These are phyloP conservation scores for Sylvicola cinctus DNA, from an alignment of 2,888 invertebrate species.

Conservation along the genomic window DNA sequence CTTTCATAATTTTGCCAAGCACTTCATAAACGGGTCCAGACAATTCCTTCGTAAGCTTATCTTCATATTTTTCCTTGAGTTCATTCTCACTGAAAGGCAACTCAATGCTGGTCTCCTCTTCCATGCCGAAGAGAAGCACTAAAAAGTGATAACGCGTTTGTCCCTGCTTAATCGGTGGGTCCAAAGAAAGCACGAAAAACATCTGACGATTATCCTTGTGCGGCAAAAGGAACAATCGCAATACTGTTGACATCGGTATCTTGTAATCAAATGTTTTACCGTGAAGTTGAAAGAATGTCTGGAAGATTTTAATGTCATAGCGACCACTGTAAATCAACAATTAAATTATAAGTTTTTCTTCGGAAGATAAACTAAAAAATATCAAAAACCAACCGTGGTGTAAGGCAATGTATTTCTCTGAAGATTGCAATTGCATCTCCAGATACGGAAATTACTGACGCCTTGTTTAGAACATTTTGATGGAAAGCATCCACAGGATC, in stretches of 20 bases:
- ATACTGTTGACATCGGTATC: slow-evolving; percentile 91
- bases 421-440: slow-evolving; percentile 97
- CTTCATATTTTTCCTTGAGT: slow-evolving; percentile 80
- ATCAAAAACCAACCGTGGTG: slow-evolving; percentile 53
- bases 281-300: slow-evolving; percentile 76
- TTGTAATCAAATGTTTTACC: slow-evolving; percentile 99
- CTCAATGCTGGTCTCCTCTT: slow-evolving; percentile 83
- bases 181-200: slow-evolving; percentile 93
- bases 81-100: slow-evolving; percentile 83
- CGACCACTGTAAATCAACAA: slow-evolving; percentile 26
- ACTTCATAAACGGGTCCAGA: slow-evolving; percentile 90
- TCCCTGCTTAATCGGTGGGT: slow-evolving; percentile 98
- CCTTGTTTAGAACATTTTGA: slow-evolving; percentile 89
- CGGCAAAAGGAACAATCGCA: slow-evolving; percentile 82
- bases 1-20: slow-evolving; percentile 90
- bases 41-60: slow-evolving; percentile 74
- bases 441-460: slow-evolving; percentile 91
- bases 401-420: slow-evolving; percentile 91
- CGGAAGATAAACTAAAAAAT: slow-evolving; percentile 4
- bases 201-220: slow-evolving; percentile 96
- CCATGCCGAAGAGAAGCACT: slow-evolving; percentile 82
- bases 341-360: slow-evolving; percentile 1
- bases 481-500: slow-evolving; percentile 97
- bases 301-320: slow-evolving; percentile 83
- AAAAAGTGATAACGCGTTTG: slow-evolving; percentile 96